Conservation (phyloP, 2,888 invertebrate genomes). For the Phasia obesa region DNA sequence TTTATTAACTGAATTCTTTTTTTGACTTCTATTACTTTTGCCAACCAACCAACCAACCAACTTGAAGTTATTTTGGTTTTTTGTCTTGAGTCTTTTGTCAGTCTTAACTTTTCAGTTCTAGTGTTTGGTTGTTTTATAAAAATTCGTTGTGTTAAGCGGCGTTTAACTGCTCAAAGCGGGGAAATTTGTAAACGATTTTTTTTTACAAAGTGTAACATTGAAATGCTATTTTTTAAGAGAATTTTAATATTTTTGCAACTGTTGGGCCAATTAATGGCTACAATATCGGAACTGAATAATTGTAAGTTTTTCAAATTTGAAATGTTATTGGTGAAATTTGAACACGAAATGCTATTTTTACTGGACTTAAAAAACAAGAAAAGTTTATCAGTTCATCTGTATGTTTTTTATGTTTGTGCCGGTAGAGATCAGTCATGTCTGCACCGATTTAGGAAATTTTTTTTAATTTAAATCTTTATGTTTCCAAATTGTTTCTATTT, state of each 20-base stretch:
- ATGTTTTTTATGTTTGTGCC: too few relatives aligned
- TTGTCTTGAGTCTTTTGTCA: conserved; percentile 53
- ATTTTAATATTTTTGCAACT: conserved; percentile 62
- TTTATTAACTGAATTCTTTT: background rate
- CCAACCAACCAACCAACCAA: conserved; percentile 27
- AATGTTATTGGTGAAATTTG: too few relatives aligned
- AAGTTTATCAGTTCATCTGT: too few relatives aligned
- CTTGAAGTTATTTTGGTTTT: conserved; percentile 34
- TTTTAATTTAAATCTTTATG: too few relatives aligned
- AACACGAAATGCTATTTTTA: too few relatives aligned
- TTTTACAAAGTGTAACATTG: background rate
- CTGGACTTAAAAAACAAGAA: too few relatives aligned
- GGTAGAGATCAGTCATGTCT: too few relatives aligned
- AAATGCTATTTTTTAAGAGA: conserved; percentile 40
- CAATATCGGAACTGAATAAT: conserved; percentile 79
- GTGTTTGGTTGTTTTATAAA: conserved; percentile 55
- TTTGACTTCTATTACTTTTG: background rate
- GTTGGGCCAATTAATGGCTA: conserved; percentile 73
- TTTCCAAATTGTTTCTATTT: too few relatives aligned
- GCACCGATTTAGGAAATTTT: too few relatives aligned
- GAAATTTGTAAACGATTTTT: conserved; percentile 1
- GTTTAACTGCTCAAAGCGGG: background rate
- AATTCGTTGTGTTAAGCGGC: background rate
- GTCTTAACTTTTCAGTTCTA: conserved; percentile 57
- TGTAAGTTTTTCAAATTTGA: conserved; percentile 76